Evolutionary conservation across 2,888 invertebrate genomes (phyloP), one percentile per base, ranked within the genome.

Genomic region (Scelioninae gen. 1): DNA sequence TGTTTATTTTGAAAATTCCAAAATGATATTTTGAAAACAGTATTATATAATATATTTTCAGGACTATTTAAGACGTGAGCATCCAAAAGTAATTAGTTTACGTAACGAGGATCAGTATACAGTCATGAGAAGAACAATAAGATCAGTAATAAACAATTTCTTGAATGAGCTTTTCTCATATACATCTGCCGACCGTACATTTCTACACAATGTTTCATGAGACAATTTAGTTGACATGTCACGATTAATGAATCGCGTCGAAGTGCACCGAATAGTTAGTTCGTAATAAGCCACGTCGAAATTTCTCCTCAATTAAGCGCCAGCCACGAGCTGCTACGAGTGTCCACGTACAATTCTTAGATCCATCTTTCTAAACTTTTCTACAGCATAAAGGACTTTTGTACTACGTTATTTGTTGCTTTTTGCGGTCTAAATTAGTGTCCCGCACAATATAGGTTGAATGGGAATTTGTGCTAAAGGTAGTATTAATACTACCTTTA

Each of bases 201-300:
- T n/a, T n/a, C n/a, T 74, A 40, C 45, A 71, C 81, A 71, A 66
- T 82, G 76, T 75, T 75, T 80, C 74, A 82, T 49, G 83, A 47
- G 85, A 84, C 84, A 85, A 86, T 84, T 85, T 84, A 83, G 82
- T 74, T 77, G 84, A 84, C 85, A 79, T 68, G 79, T 75, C 68
- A 49, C 71, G 82, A 82, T 82, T 81, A 86, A 81, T 82, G 85
- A 83, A 83, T 85, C 84, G 85, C 84, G 68, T 80, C 78, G 71
- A 68, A 77, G 76, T 82, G 80, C 76, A 53, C 75, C 77, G 60
- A 81, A 81, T 78, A 80, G 72, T 84, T 74, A 65, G 75, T 76
- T 83, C 72, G 81, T 83, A 84, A 85, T 86, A 78, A 86, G 84
- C 82, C 76, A 78, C 82, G 72, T 84, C 84, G 83, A 83, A 82